Percentiles rank a stretch among this genome's conserved stretches.
Conservation (phyloP, 2,113 vertebrate genomes). For the Alethe castanea region DNA sequence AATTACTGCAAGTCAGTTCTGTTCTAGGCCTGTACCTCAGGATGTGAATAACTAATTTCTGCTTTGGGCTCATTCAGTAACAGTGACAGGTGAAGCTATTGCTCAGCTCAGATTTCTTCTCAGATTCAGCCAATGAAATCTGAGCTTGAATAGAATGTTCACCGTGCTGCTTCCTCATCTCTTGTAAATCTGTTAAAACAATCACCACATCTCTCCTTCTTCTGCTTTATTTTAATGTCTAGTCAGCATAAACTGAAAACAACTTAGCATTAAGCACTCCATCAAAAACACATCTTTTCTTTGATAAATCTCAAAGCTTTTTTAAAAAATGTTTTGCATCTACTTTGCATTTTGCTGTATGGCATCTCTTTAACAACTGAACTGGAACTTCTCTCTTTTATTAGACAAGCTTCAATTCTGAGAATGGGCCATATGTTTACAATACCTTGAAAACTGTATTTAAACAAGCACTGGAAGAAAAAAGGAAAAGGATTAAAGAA, state of each 20-base stretch:
- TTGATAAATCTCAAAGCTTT: neutral
- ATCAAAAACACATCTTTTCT: neutral
- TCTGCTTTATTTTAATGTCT: neutral
- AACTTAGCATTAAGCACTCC: neutral
- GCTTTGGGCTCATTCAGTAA: neutral
- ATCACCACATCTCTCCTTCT: neutral
- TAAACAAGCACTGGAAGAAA: conserved; percentile 79
- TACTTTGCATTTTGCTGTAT: neutral
- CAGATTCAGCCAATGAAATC: neutral
- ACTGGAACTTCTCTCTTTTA: conserved; percentile 23
- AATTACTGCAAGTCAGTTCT: neutral
- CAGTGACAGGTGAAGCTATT: neutral
- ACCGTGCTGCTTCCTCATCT: neutral
- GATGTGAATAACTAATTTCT: neutral
- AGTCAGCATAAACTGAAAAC: neutral
- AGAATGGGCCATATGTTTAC: conserved; percentile 77
- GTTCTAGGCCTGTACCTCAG: neutral
- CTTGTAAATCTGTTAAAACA: neutral
- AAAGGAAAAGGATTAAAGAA: conserved; percentile 72
- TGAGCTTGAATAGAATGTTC: neutral
- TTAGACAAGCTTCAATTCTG: conserved; percentile 79
- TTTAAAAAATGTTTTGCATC: neutral
- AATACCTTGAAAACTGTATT: conserved; percentile 83
- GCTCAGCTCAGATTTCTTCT: neutral
- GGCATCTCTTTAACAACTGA: neutral